These are phyloP conservation scores for Trachemys scripta DNA, from an alignment of 2,113 vertebrate species.

Conservation along the genomic window DNA sequence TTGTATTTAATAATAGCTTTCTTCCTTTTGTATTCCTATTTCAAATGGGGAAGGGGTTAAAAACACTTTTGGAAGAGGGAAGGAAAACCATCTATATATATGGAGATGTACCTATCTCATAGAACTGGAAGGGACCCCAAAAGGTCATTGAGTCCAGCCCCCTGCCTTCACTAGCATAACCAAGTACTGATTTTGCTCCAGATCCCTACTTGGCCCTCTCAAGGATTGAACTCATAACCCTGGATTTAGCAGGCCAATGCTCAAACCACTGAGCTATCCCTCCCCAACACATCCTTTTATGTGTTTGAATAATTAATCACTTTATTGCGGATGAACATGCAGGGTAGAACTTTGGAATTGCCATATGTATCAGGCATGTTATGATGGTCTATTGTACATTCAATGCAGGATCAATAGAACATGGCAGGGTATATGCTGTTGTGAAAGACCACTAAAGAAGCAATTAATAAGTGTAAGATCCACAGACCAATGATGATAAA, in stretches of 20 bases:
- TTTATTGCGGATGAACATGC: neutral
- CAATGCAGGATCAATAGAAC: rapidly evolving
- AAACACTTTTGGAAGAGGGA: neutral
- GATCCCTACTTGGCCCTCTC: too few species aligned
- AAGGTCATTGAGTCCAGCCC: too few species aligned
- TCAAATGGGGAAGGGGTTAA: neutral
- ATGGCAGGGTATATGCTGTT: neutral
- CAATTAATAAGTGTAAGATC: neutral
- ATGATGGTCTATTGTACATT: neutral
- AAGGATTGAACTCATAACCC: too few species aligned
- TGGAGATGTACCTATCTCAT: too few species aligned
- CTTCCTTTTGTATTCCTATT: neutral
- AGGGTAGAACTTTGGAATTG: neutral
- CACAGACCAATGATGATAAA: neutral
- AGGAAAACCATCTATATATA: neutral
- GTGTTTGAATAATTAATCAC: neutral
- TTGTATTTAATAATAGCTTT: neutral
- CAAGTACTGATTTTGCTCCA: too few species aligned
- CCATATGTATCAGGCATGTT: neutral
- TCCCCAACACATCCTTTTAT: neutral
- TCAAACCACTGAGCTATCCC: too few species aligned
- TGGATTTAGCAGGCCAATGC: too few species aligned
- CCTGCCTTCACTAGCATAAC: too few species aligned
- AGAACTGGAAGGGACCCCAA: too few species aligned
- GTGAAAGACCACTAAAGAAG: neutral